Base-by-base conservation (phyloP, 2,113 vertebrate species). In the Neotoma lepida region DNA sequence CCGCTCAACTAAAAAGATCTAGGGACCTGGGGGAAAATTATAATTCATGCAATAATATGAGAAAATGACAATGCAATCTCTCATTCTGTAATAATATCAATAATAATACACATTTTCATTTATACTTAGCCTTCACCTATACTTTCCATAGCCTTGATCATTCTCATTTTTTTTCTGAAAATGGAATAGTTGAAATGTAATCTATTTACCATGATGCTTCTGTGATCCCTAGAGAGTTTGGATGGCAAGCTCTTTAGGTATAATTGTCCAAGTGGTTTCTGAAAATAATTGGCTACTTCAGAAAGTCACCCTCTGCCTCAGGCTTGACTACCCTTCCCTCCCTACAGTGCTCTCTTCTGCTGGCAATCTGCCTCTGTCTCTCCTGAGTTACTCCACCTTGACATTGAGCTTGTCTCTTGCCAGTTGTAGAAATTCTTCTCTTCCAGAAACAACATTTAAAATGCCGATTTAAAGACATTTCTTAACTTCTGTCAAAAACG, bases 241-340 rank as follows among this genome's bases (percentile, higher is more conserved):
- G 91, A 97, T 96, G 94, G 95, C 93, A 86, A 95, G 46, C 76
- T 97, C 91, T 95, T 96, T 96, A 84, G 81, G 88, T 95, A 82
- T 95, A 97, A 97, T 97, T 97, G 96, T 97, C 96, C 97, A 97
- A 91, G 44, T 92, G 73, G 44, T 93, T 95, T 86, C 88, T 89
- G 81, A 49, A 94, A 95, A 41, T 87, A 96, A 96, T 81, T 90
- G 92, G 68, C 86, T 95, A 89, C 96, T 96, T 96, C 64, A 82
- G 93, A 90, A 95, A 95, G 84, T 88, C 84, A 68, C 22, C 86
- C 56, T 49, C 80, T 92, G 64, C 85, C 71, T 86, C 63, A 22
- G 64, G 76, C 20, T 76, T 89, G 30, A 86, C 77, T 80, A 49
- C 18, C 70, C 17, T 68, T 56, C 49, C 54, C 24, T 85, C n/a